Evolutionary conservation across 2,888 invertebrate genomes (phyloP).

Genomic region (Carpatolechia fugitivella): DNA sequence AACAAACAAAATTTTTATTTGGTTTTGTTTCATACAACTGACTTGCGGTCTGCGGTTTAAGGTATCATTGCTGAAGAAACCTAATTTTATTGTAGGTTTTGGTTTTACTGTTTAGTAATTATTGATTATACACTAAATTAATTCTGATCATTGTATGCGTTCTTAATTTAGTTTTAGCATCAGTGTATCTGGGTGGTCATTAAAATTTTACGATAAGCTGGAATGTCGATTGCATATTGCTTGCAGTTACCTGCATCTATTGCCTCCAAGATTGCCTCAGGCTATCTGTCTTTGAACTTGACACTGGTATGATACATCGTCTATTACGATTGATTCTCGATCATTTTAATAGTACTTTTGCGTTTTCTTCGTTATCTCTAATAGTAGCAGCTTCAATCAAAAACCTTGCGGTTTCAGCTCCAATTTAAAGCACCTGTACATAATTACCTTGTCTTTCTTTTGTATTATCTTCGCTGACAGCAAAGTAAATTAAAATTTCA

Average conservation of each 20-base stretch:
- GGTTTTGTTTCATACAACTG: constrained; percentile 14
- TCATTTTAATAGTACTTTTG: neutral
- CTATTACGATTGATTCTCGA: neutral
- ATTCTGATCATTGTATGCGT: too few relatives aligned
- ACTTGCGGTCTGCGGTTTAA: constrained; percentile 11
- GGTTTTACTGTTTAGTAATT: neutral
- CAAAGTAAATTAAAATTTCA: constrained; percentile 6
- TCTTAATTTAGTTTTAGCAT: too few relatives aligned
- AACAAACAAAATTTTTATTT: constrained; percentile 10
- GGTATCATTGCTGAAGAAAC: neutral
- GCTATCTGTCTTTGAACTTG: constrained; percentile 33
- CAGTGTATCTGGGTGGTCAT: constrained; percentile 15
- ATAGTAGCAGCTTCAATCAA: too few relatives aligned
- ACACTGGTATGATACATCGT: constrained; percentile 24
- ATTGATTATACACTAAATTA: too few relatives aligned
- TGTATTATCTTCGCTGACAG: neutral
- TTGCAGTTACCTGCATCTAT: constrained; percentile 24
- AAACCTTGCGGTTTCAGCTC: neutral
- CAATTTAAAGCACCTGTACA: neutral
- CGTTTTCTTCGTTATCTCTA: neutral
- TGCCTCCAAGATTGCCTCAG: constrained; percentile 21
- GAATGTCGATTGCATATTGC: constrained; percentile 26
- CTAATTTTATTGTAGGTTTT: neutral
- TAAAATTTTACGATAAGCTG: constrained; percentile 24
- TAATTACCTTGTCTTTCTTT: neutral